Evolutionary conservation across 2,113 vertebrate genomes (phyloP).

Genomic region (Rhabdomys dilectus): DNA sequence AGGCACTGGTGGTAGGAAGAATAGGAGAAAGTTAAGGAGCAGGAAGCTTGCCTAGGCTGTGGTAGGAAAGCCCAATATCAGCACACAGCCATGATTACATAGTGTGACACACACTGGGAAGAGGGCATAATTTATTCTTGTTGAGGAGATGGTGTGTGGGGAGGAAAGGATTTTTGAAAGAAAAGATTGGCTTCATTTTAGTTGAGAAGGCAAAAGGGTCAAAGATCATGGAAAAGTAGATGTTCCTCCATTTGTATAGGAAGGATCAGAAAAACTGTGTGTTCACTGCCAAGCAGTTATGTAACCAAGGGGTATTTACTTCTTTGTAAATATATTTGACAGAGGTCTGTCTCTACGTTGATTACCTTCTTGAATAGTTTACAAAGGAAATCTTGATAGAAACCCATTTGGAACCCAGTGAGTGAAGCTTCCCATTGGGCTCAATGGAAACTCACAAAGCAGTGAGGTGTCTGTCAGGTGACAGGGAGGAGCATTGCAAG

Average conservation of each 20-base stretch:
- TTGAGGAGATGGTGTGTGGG: not conserved
- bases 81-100: too few species aligned
- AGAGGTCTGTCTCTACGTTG: not conserved
- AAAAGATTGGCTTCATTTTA: not conserved
- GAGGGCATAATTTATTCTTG: not conserved
- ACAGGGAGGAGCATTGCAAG: accelerated
- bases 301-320: not conserved
- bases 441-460: not conserved
- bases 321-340: not conserved
- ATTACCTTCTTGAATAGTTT: not conserved
- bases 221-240: not conserved
- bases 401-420: not conserved
- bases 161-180: not conserved
- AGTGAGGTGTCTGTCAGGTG: too few species aligned
- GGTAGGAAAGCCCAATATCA: accelerated
- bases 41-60: not conserved
- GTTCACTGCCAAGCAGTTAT: not conserved
- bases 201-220: not conserved
- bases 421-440: accelerated
- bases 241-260: not conserved
- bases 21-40: accelerated
- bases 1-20: not conserved
- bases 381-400: not conserved
- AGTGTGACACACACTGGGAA: accelerated
- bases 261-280: not conserved